These are phyloP conservation scores for Lutraria lutraria DNA, from an alignment of 2,888 invertebrate species.

Conservation along the genomic window DNA sequence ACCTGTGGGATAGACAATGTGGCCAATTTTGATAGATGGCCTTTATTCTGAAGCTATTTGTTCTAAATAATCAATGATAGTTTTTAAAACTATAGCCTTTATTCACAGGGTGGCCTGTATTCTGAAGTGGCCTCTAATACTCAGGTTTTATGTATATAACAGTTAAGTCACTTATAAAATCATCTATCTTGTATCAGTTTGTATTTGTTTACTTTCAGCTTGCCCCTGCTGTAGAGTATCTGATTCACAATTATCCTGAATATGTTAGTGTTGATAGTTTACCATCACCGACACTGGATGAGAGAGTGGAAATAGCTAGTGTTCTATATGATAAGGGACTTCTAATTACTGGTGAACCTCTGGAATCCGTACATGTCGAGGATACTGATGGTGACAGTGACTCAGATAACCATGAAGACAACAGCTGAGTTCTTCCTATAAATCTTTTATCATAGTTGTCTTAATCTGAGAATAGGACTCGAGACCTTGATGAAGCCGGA, in stretches of 20 bases:
- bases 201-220: constrained; percentile 84
- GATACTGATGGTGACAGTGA: constrained; percentile 3
- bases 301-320: constrained; percentile 90
- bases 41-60: no score
- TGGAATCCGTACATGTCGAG: constrained; percentile 80
- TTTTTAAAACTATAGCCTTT: no score
- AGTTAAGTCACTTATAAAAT: no score
- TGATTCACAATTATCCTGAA: constrained; percentile 92
- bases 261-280: constrained; percentile 92
- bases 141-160: no score
- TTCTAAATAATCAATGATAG: no score
- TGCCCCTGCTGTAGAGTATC: constrained; percentile 91
- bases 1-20: no score
- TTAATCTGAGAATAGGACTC: no score
- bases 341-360: constrained; percentile 91
- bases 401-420: background rate
- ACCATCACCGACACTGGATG: constrained; percentile 90
- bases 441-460: background rate
- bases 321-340: constrained; percentile 94
- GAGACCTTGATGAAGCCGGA: no score
- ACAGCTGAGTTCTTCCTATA: background rate
- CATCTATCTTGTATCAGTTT: no score
- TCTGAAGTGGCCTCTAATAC: no score
- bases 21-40: no score
- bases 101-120: no score